Base-by-base conservation (phyloP, 2,888 invertebrate genomes). In the Trachelus troglodyta region DNA sequence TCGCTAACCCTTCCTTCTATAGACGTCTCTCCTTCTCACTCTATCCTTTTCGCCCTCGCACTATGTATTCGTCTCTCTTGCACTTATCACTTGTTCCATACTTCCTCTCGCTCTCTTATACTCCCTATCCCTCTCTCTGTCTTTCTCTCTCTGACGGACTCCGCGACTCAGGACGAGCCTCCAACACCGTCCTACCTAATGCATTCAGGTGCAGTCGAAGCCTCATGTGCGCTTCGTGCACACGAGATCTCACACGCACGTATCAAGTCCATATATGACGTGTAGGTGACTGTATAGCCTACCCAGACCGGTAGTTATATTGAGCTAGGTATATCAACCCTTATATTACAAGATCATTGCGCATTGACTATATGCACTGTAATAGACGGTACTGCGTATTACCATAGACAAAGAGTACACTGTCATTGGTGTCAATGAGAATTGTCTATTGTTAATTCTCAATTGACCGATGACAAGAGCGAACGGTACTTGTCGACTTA, bases 41-140 rank as follows among this genome's bases (percentile, higher is more conserved):
- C 35, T 74, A 33, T 74, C 76, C 75, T 40, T 75, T 40, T 40
- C 34, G 74, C 71, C 76, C 76, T 73, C 73, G 33, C 37, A n/a
- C 77, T 78, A 68, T 74, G 76, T 71, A 75, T 79, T 75, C 12
- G 35, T 74, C 76, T 34, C 76, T 35, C 75, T 31, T 34, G 68
- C 75, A 77, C 76, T 76, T 69, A 69, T 73, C 30, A 34, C 37
- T 69, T 56, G 37, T 68, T 35, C 31, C 73, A 37, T 73, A 75
- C 68, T 33, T 23, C 68, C 71, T 76, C 69, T 75, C 40, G 31
- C 34, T 74, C 69, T 69, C 35, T 31, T 56, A 35, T 12, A 9
- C 73, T 73, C 4, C 73, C n/a, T 37, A 35, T 69, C 35, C 75
- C 68, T 73, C 75, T 75, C n/a, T 74, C 40, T 69, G 30, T 73